Evolutionary conservation across 2,797 vertebrate species (phyloP), one percentile per base, ranked within the genome.

Genomic region (Cottoperca gobio): DNA sequence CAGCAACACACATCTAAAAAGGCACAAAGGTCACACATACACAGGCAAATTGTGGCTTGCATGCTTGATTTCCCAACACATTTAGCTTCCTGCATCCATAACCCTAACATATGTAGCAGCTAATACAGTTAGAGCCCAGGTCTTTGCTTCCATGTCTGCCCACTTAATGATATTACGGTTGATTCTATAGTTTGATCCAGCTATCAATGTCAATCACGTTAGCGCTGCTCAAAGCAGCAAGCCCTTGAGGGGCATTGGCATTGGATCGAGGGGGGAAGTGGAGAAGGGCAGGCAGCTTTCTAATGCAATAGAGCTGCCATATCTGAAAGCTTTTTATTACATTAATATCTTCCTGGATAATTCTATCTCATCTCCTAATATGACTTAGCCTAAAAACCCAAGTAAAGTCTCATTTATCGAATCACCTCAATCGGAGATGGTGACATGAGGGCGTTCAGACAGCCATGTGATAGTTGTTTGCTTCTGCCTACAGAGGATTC

Each of bases 401-500:
- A 96, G 97, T 95, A 96, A 95, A 95, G 93, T 93, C 88, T 90
- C 91, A 95, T 95, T 95, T 93, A 94, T 95, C 92, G 76, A 75
- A 95, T 96, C 90, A 91, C 89, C 90, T 93, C 90, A 82, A 93
- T 90, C 67, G 66, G 85, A 90, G 92, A 94, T 87, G 90, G 89
- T 89, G 86, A 92, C 86, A 93, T 84, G 66, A 78, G 86, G 87
- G 46, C 42, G 67, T 82, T 92, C 73, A 89, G 89, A 93, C 82
- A 93, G 88, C 68, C 83, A 77, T 54, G 60, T 24, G 59, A 68
- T 77, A 65, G 87, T 70, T 84, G 68, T 57, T 73, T 54, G 40
- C 64, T 72, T 46, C 73, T 48, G 28, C 71, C 82, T 61, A 81
- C 55, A 73, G 71, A 83, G 50, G 88, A 73, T 79, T 88, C 10